Percentiles rank a stretch among this genome's conserved stretches.
These are phyloP conservation scores for Argynnis bischoffii DNA, from an alignment of 2,888 invertebrate species.

Conservation along the genomic window DNA sequence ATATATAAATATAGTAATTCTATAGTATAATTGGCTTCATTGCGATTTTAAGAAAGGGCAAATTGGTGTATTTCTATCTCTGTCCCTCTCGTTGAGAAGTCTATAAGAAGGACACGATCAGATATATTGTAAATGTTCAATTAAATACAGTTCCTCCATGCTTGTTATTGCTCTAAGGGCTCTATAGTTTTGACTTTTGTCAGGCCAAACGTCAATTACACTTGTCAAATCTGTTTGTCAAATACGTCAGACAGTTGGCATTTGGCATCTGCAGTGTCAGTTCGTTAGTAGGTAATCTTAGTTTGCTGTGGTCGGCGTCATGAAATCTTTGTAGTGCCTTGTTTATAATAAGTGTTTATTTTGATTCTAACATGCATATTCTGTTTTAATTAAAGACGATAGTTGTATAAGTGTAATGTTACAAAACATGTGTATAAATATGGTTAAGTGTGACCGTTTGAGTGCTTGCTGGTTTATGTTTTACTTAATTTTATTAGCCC, in stretches of 20 bases:
- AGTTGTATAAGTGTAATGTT: slow-evolving; percentile 34
- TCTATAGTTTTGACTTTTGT: too few species aligned
- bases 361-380: slow-evolving; percentile 32
- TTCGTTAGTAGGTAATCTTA: slow-evolving; percentile 13
- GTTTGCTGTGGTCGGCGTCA: slow-evolving; percentile 24
- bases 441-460: slow-evolving; percentile 61
- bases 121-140: too few species aligned
- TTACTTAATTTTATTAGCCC: slow-evolving; percentile 65
- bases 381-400: slow-evolving; percentile 28
- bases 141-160: too few species aligned
- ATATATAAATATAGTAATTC: too few species aligned
- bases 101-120: too few species aligned
- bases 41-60: too few species aligned
- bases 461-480: slow-evolving; percentile 63
- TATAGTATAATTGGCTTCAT: too few species aligned
- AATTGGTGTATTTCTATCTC: too few species aligned
- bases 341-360: slow-evolving; percentile 42
- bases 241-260: slow-evolving; percentile 23
- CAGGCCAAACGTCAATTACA: background rate
- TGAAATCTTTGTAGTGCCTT: slow-evolving; percentile 57
- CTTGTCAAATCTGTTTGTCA: slow-evolving; percentile 15
- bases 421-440: slow-evolving; percentile 54
- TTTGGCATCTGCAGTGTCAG: slow-evolving; percentile 7
- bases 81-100: too few species aligned
- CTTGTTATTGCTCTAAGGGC: too few species aligned